These are phyloP conservation scores for Catocala fraxini DNA, from an alignment of 2,888 invertebrate species.

Conservation along the genomic window DNA sequence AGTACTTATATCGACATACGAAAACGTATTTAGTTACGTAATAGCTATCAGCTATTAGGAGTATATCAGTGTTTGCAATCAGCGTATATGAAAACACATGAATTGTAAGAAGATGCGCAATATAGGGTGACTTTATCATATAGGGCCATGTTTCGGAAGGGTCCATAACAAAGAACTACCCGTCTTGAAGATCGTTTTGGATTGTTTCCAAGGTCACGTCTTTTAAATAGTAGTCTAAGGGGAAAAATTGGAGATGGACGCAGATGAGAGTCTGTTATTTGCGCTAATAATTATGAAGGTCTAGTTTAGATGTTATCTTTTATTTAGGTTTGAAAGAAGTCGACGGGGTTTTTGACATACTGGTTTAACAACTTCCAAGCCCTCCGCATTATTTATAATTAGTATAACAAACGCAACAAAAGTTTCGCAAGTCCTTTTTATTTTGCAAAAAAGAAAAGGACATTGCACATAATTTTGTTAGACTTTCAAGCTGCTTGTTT, in stretches of 20 bases:
- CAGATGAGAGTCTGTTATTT: slow-evolving; percentile 33
- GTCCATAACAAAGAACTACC: slow-evolving; percentile 67
- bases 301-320: slow-evolving; percentile 33
- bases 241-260: slow-evolving; percentile 31
- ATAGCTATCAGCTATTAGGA: slow-evolving; percentile 10
- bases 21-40: not conserved
- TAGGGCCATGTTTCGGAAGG: slow-evolving; percentile 64
- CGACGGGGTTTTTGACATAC: slow-evolving; percentile 9
- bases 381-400: not conserved
- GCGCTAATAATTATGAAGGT: slow-evolving; percentile 30
- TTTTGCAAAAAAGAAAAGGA: too few relatives aligned
- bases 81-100: slow-evolving; percentile 33
- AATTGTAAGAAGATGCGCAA: slow-evolving; percentile 57
- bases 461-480: too few relatives aligned
- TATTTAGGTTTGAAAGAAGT: slow-evolving; percentile 31
- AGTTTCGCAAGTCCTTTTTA: too few relatives aligned
- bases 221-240: slow-evolving; percentile 48
- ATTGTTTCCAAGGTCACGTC: slow-evolving; percentile 72
- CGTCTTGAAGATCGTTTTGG: slow-evolving; percentile 64
- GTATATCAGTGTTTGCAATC: slow-evolving; percentile 26
- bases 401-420: too few relatives aligned
- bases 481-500: too few relatives aligned
- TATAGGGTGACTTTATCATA: slow-evolving; percentile 64
- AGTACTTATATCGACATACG: not conserved
- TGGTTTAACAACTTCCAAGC: not conserved